Evolutionary conservation across 2,888 invertebrate species (phyloP), one percentile per base, ranked within the genome.

Genomic region (Oscheius sp.): DNA sequence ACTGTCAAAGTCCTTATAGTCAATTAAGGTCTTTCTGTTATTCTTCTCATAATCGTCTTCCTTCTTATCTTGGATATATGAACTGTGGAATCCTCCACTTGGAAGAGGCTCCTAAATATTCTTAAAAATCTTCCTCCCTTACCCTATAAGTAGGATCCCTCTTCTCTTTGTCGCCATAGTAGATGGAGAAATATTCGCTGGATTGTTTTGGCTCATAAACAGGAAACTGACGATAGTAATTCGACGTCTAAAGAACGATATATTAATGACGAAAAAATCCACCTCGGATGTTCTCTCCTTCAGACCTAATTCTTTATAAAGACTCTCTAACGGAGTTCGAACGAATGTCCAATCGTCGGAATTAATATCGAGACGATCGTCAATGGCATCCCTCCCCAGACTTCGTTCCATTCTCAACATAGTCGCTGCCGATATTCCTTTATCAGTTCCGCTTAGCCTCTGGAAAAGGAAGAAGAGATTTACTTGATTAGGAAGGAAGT

Each of bases 151-250:
- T 47, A 41, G 47, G 67, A 36, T 71, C 62, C 2, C 47, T 47
- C 14, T 69, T 64, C 56, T 76, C 74, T 17, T 68, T 65, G n/a
- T 68, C 71, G 36, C 72, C 74, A 33, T 76, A 65, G 20, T 71
- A 63, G 8, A 73, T 70, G 12, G 80, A 74, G 49, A 75, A 82
- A 66, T 84, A 84, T 70, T 84, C 84, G 28, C 75, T 78, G 0
- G 82, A 81, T 38, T 77, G 75, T 62, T 84, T 84, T 14, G 84
- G 84, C 32, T 76, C 79, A 69, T 84, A 84, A 3, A 84, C 84
- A 26, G 80, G 84, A 49, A 74, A 84, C 45, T 77, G 70, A 22
- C 76, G 73, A 57, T 78, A 75, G 45, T 56, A 63, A 36, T 54
- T 54, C 12, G 72, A 67, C 0, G 69, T 38, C 72, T 75, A 1